Evolutionary conservation across 2,797 vertebrate genomes (phyloP).

Genomic region (Siniperca obscura): DNA sequence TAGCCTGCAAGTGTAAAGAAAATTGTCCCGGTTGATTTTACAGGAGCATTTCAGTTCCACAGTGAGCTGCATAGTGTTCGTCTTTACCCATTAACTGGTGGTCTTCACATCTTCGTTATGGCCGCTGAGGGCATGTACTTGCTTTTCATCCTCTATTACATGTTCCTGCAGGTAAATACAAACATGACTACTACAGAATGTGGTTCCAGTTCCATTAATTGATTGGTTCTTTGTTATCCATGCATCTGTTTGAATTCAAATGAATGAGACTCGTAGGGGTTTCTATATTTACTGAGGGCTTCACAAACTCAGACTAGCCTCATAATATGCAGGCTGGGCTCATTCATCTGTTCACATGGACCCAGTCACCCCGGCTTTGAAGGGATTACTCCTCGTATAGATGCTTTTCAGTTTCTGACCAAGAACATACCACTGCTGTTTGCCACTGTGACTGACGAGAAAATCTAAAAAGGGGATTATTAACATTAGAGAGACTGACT

Average conservation of each 20-base stretch:
- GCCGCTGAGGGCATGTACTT: conserved; percentile 90
- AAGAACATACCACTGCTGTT: not conserved
- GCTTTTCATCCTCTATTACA: conserved; percentile 93
- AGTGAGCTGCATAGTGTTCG: conserved; percentile 86
- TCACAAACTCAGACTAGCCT: not conserved
- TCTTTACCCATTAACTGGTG: conserved; percentile 87
- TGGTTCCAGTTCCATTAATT: not conserved
- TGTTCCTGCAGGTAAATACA: conserved; percentile 90
- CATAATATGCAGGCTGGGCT: not conserved
- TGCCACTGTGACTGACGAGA: not conserved
- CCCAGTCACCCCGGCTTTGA: not conserved
- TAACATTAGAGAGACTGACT: not conserved
- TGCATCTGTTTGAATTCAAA: not conserved
- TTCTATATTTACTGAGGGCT: not conserved
- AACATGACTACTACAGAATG: not conserved
- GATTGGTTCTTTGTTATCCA: not conserved
- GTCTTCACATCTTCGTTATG: conserved; percentile 88
- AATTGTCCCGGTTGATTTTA: not conserved
- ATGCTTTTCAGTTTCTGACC: not conserved
- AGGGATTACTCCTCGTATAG: not conserved
- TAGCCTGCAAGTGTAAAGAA: not conserved
- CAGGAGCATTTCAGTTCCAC: conserved; percentile 89
- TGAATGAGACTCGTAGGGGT: not conserved
- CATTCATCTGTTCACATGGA: conserved; percentile 3
- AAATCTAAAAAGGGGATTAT: not conserved